A percentile compares a stretch with the other conserved stretches of the same genome.
Evolutionary conservation across 2,113 vertebrate species (phyloP).

Genomic region (Gymnorhina tibicen): DNA sequence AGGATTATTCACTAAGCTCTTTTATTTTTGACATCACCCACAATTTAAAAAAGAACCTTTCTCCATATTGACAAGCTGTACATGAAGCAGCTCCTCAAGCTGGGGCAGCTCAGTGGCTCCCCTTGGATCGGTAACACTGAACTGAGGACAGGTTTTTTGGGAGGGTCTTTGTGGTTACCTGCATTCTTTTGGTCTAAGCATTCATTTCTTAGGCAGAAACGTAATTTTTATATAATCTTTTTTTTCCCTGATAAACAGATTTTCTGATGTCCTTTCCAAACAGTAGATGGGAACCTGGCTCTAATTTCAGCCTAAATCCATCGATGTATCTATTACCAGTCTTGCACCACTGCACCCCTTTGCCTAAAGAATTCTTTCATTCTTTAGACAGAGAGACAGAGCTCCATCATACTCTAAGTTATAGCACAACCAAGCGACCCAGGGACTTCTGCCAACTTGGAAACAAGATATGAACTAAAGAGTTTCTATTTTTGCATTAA

Average conservation of each 20-base stretch:
- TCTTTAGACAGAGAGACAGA: not conserved
- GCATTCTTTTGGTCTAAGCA: not conserved
- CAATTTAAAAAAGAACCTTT: not conserved
- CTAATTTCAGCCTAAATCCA: not conserved
- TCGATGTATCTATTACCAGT: not conserved
- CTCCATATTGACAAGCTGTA: not conserved
- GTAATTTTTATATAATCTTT: not conserved
- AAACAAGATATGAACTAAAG: conserved; percentile 42
- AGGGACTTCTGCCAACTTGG: conserved; percentile 14
- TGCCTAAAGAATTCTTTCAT: not conserved
- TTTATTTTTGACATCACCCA: not conserved
- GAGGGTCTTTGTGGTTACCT: not conserved
- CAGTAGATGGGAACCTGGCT: not conserved
- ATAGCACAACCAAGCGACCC: not conserved
- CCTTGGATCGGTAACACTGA: accelerated
- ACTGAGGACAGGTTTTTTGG: too few relatives aligned
- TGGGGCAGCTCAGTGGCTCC: not conserved
- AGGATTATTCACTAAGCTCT: not conserved
- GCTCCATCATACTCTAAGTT: not conserved
- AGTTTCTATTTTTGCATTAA: conserved; percentile 69
- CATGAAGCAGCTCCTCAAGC: not conserved
- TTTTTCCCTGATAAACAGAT: not conserved
- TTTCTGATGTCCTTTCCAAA: not conserved
- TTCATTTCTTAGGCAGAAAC: not conserved
- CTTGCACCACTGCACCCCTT: not conserved